Conservation (phyloP, 2,888 invertebrate species). For the Tetragonisca angustula region DNA sequence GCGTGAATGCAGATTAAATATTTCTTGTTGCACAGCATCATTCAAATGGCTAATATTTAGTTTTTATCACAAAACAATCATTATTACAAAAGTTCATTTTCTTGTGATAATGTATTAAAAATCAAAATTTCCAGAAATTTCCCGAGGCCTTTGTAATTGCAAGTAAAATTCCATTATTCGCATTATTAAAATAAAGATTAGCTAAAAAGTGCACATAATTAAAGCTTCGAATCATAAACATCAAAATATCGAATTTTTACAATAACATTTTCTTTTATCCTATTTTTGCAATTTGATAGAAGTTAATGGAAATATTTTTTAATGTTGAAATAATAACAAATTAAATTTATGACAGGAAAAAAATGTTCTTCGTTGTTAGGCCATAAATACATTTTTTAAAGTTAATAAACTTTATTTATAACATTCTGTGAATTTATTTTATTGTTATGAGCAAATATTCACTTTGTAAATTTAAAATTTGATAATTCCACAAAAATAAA, state of each 20-base stretch:
- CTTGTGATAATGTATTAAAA: neutral
- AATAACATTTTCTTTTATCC: neutral
- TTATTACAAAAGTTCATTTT: neutral
- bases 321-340: neutral
- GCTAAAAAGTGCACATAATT: constrained; percentile 33
- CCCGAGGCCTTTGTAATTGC: constrained; percentile 7
- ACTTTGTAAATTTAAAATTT: neutral
- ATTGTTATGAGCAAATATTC: constrained; percentile 11
- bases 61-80: neutral
- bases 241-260: constrained; percentile 5
- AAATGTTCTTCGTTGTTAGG: constrained; percentile 4
- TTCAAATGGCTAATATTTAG: neutral
- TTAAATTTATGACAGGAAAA: neutral
- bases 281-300: neutral
- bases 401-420: neutral
- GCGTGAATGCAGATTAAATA: neutral
- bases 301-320: neutral
- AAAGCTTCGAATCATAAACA: constrained; percentile 1
- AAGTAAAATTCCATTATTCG: neutral
- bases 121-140: neutral
- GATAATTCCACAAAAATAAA: neutral
- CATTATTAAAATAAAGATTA: neutral
- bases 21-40: constrained; percentile 7
- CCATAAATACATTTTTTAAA: neutral
- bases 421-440: neutral